These are phyloP conservation scores for Notothenia coriiceps DNA, from an alignment of 2,113 vertebrate species.

Conservation along the genomic window DNA sequence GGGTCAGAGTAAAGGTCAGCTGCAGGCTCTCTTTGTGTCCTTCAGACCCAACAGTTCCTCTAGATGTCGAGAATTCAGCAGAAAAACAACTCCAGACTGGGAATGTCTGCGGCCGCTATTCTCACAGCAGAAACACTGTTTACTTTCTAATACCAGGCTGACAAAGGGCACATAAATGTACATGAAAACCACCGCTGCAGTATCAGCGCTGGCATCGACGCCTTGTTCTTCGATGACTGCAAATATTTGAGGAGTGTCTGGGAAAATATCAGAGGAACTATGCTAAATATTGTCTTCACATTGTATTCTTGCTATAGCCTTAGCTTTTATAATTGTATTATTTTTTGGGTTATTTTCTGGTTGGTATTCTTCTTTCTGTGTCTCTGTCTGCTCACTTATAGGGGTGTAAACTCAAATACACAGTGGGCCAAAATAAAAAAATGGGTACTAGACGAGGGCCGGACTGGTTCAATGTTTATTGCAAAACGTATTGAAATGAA, in stretches of 20 bases:
- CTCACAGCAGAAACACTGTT: slow-evolving; percentile 53
- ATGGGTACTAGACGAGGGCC: no score
- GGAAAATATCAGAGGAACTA: neutral
- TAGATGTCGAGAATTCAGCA: neutral
- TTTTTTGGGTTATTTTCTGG: no score
- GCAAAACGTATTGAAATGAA: no score
- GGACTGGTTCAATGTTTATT: no score
- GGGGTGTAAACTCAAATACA: no score
- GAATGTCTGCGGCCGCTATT: slow-evolving; percentile 54
- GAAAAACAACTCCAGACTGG: slow-evolving; percentile 51
- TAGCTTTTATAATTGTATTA: no score
- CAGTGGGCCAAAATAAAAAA: no score
- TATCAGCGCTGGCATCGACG: slow-evolving; percentile 55
- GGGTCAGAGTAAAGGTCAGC: slow-evolving; percentile 55
- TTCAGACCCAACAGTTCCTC: slow-evolving; percentile 11
- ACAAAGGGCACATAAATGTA: slow-evolving; percentile 57
- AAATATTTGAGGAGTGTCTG: slow-evolving; percentile 1
- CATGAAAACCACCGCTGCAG: slow-evolving; percentile 6
- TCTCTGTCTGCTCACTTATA: no score
- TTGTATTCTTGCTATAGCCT: no score
- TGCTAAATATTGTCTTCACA: no score
- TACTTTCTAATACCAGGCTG: slow-evolving; percentile 45
- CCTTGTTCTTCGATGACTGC: slow-evolving; percentile 15
- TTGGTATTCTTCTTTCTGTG: no score
- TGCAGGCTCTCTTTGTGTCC: slow-evolving; percentile 40